Evolutionary conservation across 2,113 vertebrate species (phyloP).

Genomic region (Charina bottae): DNA sequence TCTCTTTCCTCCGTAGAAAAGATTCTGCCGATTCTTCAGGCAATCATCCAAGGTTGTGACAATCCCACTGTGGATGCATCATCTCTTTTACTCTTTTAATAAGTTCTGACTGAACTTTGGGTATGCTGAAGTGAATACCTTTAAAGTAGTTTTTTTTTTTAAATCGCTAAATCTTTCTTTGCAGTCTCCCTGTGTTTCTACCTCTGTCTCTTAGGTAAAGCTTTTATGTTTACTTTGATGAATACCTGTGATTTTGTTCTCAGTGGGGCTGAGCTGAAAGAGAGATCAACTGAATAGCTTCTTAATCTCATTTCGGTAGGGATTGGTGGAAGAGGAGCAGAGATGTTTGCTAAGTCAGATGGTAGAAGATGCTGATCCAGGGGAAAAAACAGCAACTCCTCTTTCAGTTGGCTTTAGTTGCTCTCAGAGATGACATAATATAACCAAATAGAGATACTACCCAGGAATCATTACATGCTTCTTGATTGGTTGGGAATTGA

Average conservation of each 20-base stretch:
- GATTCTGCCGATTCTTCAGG: background rate
- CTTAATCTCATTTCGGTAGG: background rate
- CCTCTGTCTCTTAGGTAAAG: background rate
- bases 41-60: background rate
- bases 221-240: background rate
- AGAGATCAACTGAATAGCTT: background rate
- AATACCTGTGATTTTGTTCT: background rate
- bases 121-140: background rate
- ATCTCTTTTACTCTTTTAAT: background rate
- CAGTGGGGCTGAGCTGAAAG: background rate
- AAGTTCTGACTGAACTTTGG: background rate
- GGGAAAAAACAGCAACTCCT: background rate
- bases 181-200: background rate
- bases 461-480: background rate
- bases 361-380: background rate
- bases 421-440: background rate
- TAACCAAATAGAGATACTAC: background rate
- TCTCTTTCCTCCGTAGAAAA: constrained; percentile 12
- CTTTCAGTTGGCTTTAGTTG: background rate
- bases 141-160: too few relatives aligned
- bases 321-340: background rate
- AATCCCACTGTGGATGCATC: background rate
- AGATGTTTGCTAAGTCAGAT: background rate
- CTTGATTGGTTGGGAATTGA: background rate
- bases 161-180: background rate